Percentiles rank a stretch among this genome's conserved stretches.
Evolutionary conservation across 2,113 vertebrate species (phyloP).

Genomic region (Ophiodon elongatus): DNA sequence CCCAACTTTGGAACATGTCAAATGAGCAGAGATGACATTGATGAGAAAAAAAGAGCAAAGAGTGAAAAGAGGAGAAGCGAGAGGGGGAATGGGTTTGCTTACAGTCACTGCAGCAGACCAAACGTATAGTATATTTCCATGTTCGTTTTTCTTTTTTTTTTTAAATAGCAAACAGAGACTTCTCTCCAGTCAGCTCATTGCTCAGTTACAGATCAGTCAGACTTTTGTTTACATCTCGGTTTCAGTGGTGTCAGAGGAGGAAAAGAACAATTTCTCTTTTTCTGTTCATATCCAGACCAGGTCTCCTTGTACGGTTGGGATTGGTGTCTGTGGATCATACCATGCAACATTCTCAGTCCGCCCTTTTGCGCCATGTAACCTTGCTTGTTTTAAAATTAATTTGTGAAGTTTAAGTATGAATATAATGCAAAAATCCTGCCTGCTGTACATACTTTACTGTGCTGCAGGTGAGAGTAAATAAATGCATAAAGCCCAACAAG

Average conservation of each 20-base stretch:
- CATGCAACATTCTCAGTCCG: not conserved
- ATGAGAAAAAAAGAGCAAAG: slow-evolving; percentile 2
- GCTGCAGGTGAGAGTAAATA: not conserved
- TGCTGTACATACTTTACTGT: not conserved
- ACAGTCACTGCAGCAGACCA: slow-evolving; percentile 16
- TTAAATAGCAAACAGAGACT: slow-evolving; percentile 39
- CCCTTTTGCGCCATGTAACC: not conserved
- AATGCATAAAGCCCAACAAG: not conserved
- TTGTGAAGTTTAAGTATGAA: not conserved
- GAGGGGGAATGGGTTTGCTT: slow-evolving; percentile 31
- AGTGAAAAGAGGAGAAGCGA: not conserved
- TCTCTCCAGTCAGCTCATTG: slow-evolving; percentile 26
- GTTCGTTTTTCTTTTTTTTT: not conserved
- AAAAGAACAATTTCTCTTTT: slow-evolving; percentile 19
- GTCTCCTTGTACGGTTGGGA: not conserved
- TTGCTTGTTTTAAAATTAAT: not conserved
- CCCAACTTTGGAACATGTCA: not conserved
- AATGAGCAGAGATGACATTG: slow-evolving; percentile 17
- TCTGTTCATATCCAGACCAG: slow-evolving; percentile 22
- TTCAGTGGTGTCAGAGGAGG: slow-evolving; percentile 18
- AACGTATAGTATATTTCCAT: slow-evolving; percentile 18
- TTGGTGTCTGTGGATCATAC: slow-evolving; percentile 6
- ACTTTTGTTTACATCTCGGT: slow-evolving; percentile 21
- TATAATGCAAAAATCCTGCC: not conserved
- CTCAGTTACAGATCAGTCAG: slow-evolving; percentile 37